A percentile compares a stretch with the other conserved stretches of the same genome.
Evolutionary conservation across 1,140 invertebrate genomes (phyloP).

Genomic region (Drosophila tsacasi): DNA sequence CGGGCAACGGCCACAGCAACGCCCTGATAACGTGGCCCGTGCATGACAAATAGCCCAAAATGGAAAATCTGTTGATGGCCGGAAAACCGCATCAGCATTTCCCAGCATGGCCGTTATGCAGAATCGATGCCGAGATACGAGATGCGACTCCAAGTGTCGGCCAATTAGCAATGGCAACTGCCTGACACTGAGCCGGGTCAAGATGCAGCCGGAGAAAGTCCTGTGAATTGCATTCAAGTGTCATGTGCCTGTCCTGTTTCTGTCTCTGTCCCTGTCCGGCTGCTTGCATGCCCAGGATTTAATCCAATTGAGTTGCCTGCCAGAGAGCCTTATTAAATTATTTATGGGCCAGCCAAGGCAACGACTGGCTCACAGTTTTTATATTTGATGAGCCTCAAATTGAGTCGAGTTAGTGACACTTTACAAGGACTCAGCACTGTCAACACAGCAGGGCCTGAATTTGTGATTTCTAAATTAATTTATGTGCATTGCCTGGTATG

Average conservation of each 20-base stretch:
- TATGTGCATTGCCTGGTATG: constrained; percentile 12
- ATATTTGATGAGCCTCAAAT: constrained; percentile 50
- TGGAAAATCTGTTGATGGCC: constrained; percentile 79
- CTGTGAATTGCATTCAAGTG: constrained; percentile 25
- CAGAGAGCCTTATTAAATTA: constrained; percentile 43
- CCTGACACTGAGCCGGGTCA: constrained; percentile 39
- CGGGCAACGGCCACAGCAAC: constrained; percentile 18
- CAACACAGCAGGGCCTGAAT: constrained; percentile 1
- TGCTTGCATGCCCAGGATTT: constrained; percentile 15
- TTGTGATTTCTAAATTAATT: constrained; percentile 33
- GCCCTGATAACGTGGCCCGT: constrained; percentile 27
- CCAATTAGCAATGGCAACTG: constrained; percentile 50
- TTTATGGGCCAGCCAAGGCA: constrained; percentile 25
- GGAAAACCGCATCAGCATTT: constrained; percentile 58
- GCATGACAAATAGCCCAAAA: constrained; percentile 78
- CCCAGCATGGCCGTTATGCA: constrained; percentile 32
- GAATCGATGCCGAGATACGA: constrained; percentile 60
- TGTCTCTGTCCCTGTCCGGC: neutral
- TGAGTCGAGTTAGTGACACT: constrained; percentile 51
- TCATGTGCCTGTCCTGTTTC: constrained; percentile 28
- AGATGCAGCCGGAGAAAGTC: constrained; percentile 24
- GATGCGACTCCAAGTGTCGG: constrained; percentile 42
- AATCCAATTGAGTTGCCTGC: constrained; percentile 52
- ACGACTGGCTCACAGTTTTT: constrained; percentile 25
- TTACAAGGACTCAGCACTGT: constrained; percentile 10